Base-by-base conservation (phyloP, 2,888 invertebrate species). In the Eupeodes luniger region DNA sequence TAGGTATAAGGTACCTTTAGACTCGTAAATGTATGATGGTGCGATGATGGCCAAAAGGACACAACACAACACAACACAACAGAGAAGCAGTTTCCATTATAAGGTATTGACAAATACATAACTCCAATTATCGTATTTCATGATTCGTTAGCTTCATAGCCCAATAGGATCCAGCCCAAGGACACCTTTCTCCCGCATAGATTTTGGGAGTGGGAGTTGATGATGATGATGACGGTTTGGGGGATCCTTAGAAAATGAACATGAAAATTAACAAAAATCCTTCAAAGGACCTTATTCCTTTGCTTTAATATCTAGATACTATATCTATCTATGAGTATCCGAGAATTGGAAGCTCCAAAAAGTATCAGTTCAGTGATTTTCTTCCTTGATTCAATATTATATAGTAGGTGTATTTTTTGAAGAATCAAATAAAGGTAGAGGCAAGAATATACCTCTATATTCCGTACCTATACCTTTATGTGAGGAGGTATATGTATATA, bases 111-210 rank as follows among this genome's bases (percentile, higher is more conserved):
- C 88, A 85, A 85, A 85, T 89, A 89, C 83, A 88, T 85, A 88
- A 88, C 85, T 89, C 89, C 90, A 90, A 90, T 90, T 90, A 90
- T 90, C 90, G 90, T 89, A 90, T 90, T 90, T 90, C 90, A 90
- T 90, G 90, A 90, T 90, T 90, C 90, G 90, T 90, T 90, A 90
- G 89, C 85, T 90, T 90, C 90, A 89, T 89, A 86, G 86, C 81
- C 89, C 90, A 84, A 78, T 75, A 69, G 88, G 80, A 78, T 85
- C 67, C 62, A 47, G 57, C 61, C 57, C 47, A 84, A 61, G 83
- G 86, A 83, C 80, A 84, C 76, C 76, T 77, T 66, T 44, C 14
- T 11, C 12, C 5, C 69, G 9, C 67, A 59, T 69, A 12, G 27
- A 12, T 57, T 47, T 40, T 27, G 27, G 27, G 19, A 47, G n/a